Evolutionary conservation across 2,797 vertebrate genomes (phyloP).

Genomic region (Coracias cyanogaster): DNA sequence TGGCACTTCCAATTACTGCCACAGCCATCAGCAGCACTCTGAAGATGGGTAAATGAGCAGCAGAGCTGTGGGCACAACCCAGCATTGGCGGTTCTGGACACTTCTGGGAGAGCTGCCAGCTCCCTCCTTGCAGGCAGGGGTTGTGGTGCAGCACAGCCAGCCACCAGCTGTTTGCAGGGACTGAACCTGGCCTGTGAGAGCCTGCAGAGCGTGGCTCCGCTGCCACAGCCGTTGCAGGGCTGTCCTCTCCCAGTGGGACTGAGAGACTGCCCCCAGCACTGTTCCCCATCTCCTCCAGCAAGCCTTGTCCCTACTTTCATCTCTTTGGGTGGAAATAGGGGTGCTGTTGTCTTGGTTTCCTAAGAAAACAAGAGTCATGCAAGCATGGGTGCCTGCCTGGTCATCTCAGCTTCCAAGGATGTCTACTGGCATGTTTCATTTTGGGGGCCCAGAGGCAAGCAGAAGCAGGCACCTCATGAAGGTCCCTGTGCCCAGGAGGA

Average conservation of each 20-base stretch:
- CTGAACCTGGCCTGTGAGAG: accelerated
- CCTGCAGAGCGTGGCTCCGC: background rate
- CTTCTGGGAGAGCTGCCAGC: background rate
- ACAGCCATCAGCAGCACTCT: background rate
- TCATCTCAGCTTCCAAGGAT: background rate
- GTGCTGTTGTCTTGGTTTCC: background rate
- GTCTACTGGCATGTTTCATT: background rate
- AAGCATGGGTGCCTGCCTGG: background rate
- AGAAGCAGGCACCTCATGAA: background rate
- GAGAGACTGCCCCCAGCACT: background rate
- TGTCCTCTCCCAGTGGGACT: background rate
- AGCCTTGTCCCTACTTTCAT: background rate
- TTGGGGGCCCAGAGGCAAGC: background rate
- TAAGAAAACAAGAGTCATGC: background rate
- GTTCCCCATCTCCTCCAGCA: background rate
- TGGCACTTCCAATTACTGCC: background rate
- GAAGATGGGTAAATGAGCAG: background rate
- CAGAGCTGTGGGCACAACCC: background rate
- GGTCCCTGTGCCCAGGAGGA: background rate
- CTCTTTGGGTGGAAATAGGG: background rate
- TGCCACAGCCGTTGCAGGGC: background rate
- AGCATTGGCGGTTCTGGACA: accelerated
- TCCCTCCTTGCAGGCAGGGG: background rate
- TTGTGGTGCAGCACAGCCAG: background rate
- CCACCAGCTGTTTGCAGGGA: background rate